These are phyloP conservation scores for Cryptocephalus primarius DNA, from an alignment of 2,888 invertebrate genomes.

Conservation along the genomic window DNA sequence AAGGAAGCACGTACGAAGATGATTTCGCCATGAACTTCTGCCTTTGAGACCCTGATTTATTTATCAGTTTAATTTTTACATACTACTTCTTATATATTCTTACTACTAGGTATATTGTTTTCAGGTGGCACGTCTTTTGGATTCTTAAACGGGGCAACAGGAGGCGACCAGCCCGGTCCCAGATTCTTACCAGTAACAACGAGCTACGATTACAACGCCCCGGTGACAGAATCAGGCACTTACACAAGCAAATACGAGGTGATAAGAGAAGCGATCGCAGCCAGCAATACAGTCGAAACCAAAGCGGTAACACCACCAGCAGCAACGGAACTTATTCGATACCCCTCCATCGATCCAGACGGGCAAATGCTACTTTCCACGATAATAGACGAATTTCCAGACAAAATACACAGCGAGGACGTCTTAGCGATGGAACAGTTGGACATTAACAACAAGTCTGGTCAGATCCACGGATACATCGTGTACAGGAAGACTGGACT, in stretches of 20 bases:
- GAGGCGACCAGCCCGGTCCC: constrained; percentile 14
- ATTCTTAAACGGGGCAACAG: neutral
- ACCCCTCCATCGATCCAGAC: constrained; percentile 19
- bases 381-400: neutral
- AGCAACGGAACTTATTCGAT: constrained; percentile 25
- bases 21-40: too few relatives aligned
- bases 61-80: too few relatives aligned
- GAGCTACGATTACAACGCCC: constrained; percentile 64
- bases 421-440: constrained; percentile 27
- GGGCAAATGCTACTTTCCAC: constrained; percentile 1
- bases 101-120: neutral
- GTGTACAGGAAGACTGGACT: constrained; percentile 37
- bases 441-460: constrained; percentile 32
- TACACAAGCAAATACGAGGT: constrained; percentile 57
- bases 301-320: constrained; percentile 27
- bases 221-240: constrained; percentile 80
- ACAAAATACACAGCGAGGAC: constrained; percentile 2
- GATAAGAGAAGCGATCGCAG: constrained; percentile 44
- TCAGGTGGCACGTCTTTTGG: neutral
- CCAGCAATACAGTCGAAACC: constrained; percentile 26
- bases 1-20: too few relatives aligned
- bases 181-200: constrained; percentile 25
- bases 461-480: constrained; percentile 47
- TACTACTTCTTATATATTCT: too few relatives aligned
- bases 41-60: too few relatives aligned